Evolutionary conservation across 2,888 invertebrate genomes (phyloP), one percentile per base, ranked within the genome.

Genomic region (Noctua fimbriata): DNA sequence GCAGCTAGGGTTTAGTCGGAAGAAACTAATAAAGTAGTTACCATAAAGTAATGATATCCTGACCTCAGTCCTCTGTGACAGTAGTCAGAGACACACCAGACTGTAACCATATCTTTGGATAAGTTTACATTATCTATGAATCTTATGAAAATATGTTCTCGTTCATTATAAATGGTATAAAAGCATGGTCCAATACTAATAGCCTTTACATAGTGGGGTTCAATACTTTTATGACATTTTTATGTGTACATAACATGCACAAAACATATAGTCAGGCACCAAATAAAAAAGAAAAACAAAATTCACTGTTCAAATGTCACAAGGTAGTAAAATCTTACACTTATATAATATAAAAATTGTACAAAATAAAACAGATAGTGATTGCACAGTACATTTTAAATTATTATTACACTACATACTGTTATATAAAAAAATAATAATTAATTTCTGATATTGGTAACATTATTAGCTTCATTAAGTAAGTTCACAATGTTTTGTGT

Each of bases 371-470:
- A 94, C 79, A 93, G 86, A 93, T 86, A 87, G 89, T 90, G 90
- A 96, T 96, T 96, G 96, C 96, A 96, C 95, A 94, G 92, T 93
- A 89, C 91, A 92, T 91, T 82, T 70, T 91, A 91, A 91, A 92
- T 90, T 89, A 92, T 91, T 88, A 92, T 91, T 88, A 90, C 79
- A 88, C 92, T 91, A 93, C 84, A 89, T 90, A 91, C 82, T 90
- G 90, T 90, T 89, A 84, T 85, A 90, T 90, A 91, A 91, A 92
- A 91, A 90, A 90, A 89, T 87, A 89, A 90, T 90, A 81, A 78
- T 81, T 81, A 87, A 83, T 83, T 87, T 86, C 83, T 80, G 78
- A 92, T 92, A 92, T 92, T 94, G 94, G 94, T 95, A 95, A 95
- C 94, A 94, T 92, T 90, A 92, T 89, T 93, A 91, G 90, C 88